Evolutionary conservation across 2,888 invertebrate species (phyloP).

Genomic region (Stenchaetothrips biformis): DNA sequence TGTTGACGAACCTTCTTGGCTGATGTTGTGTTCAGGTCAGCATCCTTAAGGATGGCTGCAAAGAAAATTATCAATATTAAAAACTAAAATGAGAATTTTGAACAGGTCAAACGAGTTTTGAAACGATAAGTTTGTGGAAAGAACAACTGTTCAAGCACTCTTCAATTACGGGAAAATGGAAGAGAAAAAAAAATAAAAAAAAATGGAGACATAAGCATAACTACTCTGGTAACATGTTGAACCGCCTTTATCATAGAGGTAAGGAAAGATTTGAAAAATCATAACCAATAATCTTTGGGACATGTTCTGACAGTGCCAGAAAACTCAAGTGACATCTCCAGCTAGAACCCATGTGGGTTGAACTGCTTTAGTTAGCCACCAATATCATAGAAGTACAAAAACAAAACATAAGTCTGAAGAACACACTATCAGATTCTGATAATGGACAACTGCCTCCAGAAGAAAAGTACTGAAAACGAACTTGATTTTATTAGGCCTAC

Average conservation of each 20-base stretch:
- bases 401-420: neutral
- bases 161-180: slow-evolving; percentile 31
- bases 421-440: neutral
- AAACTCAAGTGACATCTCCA: no score
- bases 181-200: slow-evolving; percentile 27
- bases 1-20: slow-evolving; percentile 85
- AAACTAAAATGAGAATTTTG: slow-evolving; percentile 30
- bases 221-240: no score
- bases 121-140: slow-evolving; percentile 19
- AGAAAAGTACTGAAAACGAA: neutral
- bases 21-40: slow-evolving; percentile 76
- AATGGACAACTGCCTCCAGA: neutral
- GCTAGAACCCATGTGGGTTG: no score
- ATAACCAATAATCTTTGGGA: neutral
- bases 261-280: neutral
- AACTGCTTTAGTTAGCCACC: no score
- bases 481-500: slow-evolving; percentile 12
- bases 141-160: neutral
- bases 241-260: neutral
- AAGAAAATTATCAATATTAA: slow-evolving; percentile 34
- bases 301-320: neutral
- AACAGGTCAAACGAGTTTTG: neutral
- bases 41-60: slow-evolving; percentile 78
- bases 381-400: neutral
- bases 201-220: neutral